Conservation (phyloP, 1,140 invertebrate genomes). For the Brachionus sp. region DNA sequence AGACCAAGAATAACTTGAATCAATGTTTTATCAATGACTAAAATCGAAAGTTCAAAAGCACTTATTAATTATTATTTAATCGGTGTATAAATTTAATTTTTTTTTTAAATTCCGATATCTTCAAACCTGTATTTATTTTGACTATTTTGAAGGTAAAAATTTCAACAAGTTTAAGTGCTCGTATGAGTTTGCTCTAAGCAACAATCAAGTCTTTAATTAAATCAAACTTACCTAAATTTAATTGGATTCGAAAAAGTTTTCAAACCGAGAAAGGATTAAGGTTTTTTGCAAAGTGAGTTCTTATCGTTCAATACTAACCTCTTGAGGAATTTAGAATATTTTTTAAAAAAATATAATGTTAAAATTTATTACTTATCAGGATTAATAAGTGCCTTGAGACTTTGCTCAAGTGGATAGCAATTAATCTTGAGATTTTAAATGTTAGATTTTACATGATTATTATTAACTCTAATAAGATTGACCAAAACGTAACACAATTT, state of each 20-base stretch:
- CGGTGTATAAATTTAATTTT: neutral
- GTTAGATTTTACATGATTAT: neutral
- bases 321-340: neutral
- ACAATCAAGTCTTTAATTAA: slow-evolving; percentile 6
- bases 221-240: slow-evolving; percentile 1
- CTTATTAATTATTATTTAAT: neutral
- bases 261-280: neutral
- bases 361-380: slow-evolving; percentile 3
- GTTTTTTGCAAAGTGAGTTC: neutral
- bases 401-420: slow-evolving; percentile 1
- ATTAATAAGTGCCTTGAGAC: slow-evolving; percentile 34
- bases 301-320: neutral
- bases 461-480: neutral
- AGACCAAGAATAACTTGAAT: neutral
- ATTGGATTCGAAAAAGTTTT: neutral
- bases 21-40: neutral
- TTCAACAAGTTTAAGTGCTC: neutral
- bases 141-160: neutral
- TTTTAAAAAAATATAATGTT: neutral
- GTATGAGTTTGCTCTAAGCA: neutral
- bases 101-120: neutral
- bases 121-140: slow-evolving; percentile 18
- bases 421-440: slow-evolving; percentile 34
- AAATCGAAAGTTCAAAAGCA: neutral
- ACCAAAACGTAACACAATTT: neutral